These are phyloP conservation scores for Cerastis rubricosa DNA, from an alignment of 2,888 invertebrate genomes.

Conservation along the genomic window DNA sequence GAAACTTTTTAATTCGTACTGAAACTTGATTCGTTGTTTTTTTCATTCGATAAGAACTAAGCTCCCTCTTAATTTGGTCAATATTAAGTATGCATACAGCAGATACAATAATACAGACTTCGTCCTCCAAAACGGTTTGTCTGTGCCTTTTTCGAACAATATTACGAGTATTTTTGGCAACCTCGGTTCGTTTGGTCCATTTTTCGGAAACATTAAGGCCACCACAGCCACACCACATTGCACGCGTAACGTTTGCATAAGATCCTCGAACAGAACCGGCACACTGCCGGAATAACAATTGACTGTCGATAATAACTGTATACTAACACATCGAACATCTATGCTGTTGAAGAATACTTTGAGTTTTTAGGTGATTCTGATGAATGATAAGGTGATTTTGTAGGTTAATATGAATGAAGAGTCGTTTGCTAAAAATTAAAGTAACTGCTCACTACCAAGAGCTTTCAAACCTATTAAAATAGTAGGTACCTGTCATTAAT, in stretches of 20 bases:
- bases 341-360: constrained; percentile 14
- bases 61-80: not conserved
- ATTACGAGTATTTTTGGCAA: constrained; percentile 49
- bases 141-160: constrained; percentile 33
- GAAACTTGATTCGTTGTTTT: not conserved
- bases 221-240: constrained; percentile 41
- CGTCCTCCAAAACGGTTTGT: constrained; percentile 38
- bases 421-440: not conserved
- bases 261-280: constrained; percentile 69
- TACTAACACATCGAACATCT: not conserved
- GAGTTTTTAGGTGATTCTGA: not conserved
- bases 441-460: not conserved
- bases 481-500: not conserved
- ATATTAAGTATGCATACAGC: not conserved
- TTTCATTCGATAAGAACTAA: not conserved
- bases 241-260: constrained; percentile 83
- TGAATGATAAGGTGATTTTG: not conserved
- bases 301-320: constrained; percentile 53
- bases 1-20: not conserved
- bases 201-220: constrained; percentile 74
- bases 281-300: constrained; percentile 78
- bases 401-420: not conserved
- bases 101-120: constrained; percentile 1
- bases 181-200: constrained; percentile 64
- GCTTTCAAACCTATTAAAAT: not conserved